Base-by-base conservation (phyloP, 2,888 invertebrate species). In the Rhingia campestris region DNA sequence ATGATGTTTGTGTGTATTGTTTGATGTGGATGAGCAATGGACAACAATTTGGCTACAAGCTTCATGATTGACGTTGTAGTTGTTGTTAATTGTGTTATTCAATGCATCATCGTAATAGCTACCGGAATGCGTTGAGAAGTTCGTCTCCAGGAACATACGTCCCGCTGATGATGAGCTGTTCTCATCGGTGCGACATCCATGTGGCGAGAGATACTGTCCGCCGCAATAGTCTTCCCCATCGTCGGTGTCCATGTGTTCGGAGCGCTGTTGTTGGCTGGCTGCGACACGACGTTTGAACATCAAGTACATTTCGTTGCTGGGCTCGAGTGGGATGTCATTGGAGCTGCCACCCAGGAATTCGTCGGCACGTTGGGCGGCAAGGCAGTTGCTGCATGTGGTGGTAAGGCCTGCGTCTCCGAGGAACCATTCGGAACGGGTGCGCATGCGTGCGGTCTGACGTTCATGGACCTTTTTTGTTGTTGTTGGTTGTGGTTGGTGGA, bases 371-470 rank as follows among this genome's bases (percentile, higher is more conserved):
- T 84, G 80, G 66, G 88, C 88, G 59, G 88, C 88, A 59, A 90
- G 69, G 84, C 89, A 90, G 86, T 89, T 88, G 87, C 90, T 89
- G 87, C 91, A 90, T 53, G 90, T 88, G 51, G 89, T 89, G 85
- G 88, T 88, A 88, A 89, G 87, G 53, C 90, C 91, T 73, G 90
- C 88, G 58, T 90, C 90, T 85, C 90, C 90, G 92, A 97, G 94
- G 93, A 98, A 99, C 99, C 99, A 99, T 93, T 99, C 98, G 81
- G 98, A 98, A 88, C 99, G 95, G 87, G 98, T 98, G 91, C 97
- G 95, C 97, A 99, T 98, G 88, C 99, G 94, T 91, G 97, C 97
- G 87, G 98, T 96, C 93, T 99, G 99, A 90, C 98, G 94, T 93
- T 98, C 97, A 93, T 98, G 97, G 88, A 98, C 98, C 96, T 97